phyloP scores from a whole-genome alignment of 2,888 invertebrate species.

The Xylota sylvarum region DNA sequence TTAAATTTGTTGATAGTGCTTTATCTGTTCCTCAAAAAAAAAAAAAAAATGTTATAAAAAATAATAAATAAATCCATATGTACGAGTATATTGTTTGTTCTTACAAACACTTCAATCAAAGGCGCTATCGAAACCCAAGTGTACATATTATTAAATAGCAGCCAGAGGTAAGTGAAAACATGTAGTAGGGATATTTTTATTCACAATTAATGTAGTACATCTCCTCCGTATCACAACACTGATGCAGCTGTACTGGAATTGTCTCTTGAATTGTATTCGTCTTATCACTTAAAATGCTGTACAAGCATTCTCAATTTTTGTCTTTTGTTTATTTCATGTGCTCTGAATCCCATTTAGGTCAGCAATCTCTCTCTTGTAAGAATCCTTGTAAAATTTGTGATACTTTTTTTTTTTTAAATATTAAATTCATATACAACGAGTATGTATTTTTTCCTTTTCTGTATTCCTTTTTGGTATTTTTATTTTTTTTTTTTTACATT shows the following conservation, averaged over 20 bases:
- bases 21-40: slow-evolving; percentile 43
- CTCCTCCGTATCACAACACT: slow-evolving; percentile 2
- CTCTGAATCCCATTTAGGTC: neutral
- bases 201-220: neutral
- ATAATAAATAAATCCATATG: slow-evolving; percentile 4
- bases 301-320: neutral
- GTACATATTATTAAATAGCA: neutral
- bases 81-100: neutral
- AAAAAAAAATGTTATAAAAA: slow-evolving; percentile 16
- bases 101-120: slow-evolving; percentile 7
- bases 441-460: neutral
- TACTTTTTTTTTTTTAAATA: too few species aligned
- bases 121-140: neutral
- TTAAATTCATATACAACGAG: too few species aligned
- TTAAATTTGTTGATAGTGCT: slow-evolving; percentile 27
- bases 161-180: slow-evolving; percentile 42
- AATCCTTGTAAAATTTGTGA: neutral
- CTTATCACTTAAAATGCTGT: neutral
- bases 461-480: slow-evolving; percentile 1
- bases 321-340: neutral
- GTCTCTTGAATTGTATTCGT: neutral
- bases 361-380: neutral
- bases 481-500: neutral
- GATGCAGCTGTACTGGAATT: slow-evolving; percentile 23
- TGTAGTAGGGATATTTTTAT: neutral